phyloP scores from a whole-genome alignment of 2,113 vertebrate species.

The Myanophis thanlyinensis region DNA sequence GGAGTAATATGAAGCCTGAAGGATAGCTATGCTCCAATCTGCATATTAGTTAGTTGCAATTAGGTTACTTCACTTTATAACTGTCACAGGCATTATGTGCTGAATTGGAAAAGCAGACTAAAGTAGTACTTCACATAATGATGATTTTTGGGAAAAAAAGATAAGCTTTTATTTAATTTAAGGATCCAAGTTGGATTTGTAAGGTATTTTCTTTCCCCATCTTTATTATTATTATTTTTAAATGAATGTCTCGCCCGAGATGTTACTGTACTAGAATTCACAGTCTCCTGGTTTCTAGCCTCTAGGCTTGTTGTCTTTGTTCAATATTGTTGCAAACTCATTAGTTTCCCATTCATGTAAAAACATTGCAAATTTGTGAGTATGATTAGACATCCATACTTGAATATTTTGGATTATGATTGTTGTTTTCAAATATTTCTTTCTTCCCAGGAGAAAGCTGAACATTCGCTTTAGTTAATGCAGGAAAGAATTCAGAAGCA shows the following conservation, averaged over 20 bases:
- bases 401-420: background rate
- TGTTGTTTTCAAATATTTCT: background rate
- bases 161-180: background rate
- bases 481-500: background rate
- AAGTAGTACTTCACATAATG: background rate
- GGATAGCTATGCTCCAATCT: background rate
- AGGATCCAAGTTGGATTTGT: background rate
- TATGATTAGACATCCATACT: background rate
- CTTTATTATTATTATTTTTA: background rate
- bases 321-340: background rate
- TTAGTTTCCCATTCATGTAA: background rate
- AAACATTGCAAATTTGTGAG: background rate
- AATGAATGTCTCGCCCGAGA: background rate
- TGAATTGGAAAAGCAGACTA: background rate
- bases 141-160: background rate
- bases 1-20: background rate
- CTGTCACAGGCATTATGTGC: background rate
- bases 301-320: background rate
- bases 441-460: background rate
- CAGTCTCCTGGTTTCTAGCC: background rate
- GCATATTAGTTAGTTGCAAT: background rate
- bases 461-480: background rate
- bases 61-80: background rate
- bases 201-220: background rate
- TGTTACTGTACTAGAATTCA: background rate